Conservation (phyloP, 2,888 invertebrate species). For the Lapara coniferarum region DNA sequence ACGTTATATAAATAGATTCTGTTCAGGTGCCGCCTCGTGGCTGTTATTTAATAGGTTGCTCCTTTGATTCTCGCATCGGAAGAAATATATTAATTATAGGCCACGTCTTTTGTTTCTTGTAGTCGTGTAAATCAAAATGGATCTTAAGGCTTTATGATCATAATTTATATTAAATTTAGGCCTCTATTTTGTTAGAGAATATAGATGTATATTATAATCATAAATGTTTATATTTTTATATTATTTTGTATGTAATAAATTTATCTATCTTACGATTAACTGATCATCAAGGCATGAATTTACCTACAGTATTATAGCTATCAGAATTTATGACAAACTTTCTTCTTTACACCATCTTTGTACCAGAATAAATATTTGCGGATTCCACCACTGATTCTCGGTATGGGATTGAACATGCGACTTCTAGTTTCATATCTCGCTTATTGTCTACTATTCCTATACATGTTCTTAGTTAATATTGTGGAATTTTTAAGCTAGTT, state of each 20-base stretch:
- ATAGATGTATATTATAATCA: neutral
- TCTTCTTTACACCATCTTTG: no score
- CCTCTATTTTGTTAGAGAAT: neutral
- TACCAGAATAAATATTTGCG: no score
- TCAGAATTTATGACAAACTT: no score
- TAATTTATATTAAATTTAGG: neutral
- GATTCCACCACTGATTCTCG: no score
- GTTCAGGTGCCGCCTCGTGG: neutral
- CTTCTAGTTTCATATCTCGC: no score
- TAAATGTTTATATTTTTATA: neutral
- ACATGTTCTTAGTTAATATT: no score
- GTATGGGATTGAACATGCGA: no score
- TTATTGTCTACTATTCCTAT: no score
- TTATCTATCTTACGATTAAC: no score
- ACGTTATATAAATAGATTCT: constrained; percentile 3
- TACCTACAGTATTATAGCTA: no score
- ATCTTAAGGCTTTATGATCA: neutral
- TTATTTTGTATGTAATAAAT: neutral
- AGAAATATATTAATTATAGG: constrained; percentile 11
- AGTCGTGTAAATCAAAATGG: neutral
- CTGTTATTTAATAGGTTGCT: constrained; percentile 4
- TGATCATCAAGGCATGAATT: no score
- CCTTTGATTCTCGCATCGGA: neutral
- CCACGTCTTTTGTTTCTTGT: neutral
- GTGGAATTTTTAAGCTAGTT: no score